These are phyloP conservation scores for Philotrypesis tridentata DNA, from an alignment of 1,140 invertebrate species.

Conservation along the genomic window DNA sequence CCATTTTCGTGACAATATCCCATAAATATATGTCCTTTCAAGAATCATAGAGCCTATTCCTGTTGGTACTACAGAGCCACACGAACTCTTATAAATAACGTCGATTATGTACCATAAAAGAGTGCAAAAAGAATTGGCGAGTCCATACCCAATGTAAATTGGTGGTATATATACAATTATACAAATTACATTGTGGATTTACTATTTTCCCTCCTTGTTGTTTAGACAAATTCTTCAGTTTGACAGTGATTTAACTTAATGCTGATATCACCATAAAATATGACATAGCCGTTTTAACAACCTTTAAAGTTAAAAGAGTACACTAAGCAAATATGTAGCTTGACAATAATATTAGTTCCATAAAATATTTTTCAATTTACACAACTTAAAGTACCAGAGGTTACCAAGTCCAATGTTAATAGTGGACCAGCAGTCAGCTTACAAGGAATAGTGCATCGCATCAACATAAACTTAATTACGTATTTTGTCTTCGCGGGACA, in stretches of 20 bases:
- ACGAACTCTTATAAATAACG: no score
- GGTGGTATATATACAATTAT: no score
- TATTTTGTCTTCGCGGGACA: background rate
- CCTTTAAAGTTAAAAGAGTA: background rate
- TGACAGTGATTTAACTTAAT: background rate
- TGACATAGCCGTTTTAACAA: slow-evolving; percentile 10
- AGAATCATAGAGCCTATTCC: no score
- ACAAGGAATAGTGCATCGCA: slow-evolving; percentile 10
- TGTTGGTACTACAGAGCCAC: no score
- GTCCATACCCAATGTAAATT: no score
- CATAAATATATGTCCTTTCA: no score
- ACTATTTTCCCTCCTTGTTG: no score
- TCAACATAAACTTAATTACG: slow-evolving; percentile 14
- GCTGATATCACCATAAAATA: background rate
- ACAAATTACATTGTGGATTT: no score
- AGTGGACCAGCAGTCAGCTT: slow-evolving; percentile 10
- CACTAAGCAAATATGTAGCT: background rate
- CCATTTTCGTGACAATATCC: no score
- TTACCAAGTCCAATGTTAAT: background rate
- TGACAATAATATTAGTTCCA: background rate
- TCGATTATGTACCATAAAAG: no score
- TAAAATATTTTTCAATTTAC: background rate
- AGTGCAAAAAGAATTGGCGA: no score
- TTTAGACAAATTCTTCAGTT: no score
- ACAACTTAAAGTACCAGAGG: slow-evolving; percentile 1